These are phyloP conservation scores for Mystacornis crossleyi DNA, from an alignment of 2,113 vertebrate genomes.

Conservation along the genomic window DNA sequence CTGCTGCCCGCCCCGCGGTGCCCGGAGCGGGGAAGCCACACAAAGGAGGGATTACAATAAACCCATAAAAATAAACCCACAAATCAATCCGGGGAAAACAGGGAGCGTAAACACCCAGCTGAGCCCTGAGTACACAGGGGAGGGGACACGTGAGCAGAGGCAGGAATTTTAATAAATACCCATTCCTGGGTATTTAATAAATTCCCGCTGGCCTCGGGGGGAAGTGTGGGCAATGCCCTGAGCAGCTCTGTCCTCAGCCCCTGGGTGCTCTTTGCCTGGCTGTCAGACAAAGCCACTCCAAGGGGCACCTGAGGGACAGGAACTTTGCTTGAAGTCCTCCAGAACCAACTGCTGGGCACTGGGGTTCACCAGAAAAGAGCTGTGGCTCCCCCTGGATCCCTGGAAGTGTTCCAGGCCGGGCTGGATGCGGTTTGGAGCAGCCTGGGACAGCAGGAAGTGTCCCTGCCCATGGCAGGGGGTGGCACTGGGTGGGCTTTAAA, in stretches of 20 bases:
- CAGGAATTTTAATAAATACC: neutral
- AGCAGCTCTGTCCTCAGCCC: neutral
- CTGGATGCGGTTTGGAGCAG: neutral
- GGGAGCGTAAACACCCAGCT: neutral
- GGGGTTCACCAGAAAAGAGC: neutral
- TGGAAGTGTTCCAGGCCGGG: neutral
- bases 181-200: too few relatives aligned
- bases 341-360: accelerated
- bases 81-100: neutral
- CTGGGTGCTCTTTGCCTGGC: neutral
- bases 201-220: neutral
- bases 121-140: neutral
- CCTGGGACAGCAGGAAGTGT: neutral
- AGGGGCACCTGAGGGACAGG: neutral
- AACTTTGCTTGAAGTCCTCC: neutral
- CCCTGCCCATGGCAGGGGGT: neutral
- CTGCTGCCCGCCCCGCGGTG: neutral
- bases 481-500: neutral
- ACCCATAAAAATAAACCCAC: neutral
- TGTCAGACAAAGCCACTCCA: neutral
- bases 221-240: neutral
- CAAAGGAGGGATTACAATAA: neutral
- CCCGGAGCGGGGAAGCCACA: neutral
- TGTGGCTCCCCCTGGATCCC: neutral
- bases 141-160: neutral